Evolutionary conservation across 2,113 vertebrate genomes (phyloP), one percentile per base, ranked within the genome.

Genomic region (Leptobrachium leishanense): DNA sequence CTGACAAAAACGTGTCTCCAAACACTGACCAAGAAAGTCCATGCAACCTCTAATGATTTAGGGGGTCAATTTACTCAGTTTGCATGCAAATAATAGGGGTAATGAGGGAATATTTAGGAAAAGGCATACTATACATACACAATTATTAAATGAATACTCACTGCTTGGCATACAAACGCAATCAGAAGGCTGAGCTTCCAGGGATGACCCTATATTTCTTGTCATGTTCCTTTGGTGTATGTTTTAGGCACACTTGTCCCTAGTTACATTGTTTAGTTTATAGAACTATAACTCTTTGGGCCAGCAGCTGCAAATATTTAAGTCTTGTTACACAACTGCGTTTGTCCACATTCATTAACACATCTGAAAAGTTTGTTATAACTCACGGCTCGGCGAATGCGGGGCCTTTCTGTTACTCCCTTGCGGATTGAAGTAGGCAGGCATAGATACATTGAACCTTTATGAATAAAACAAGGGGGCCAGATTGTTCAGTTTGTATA

Each of bases 361-460:
- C 92, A 94, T 91, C 93, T 94, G 92, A 94, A 94, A 94, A 94
- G 92, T 93, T 91, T 90, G 92, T 85, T 86, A 90, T 94, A 93
- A 94, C 93, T 94, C 92, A 94, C 92, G 92, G 93, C 93, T 94
- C 89, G 93, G 93, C 91, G 93, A 94, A 91, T 93, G 92, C 92
- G 90, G 92, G 92, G 92, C 92, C 92, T 94, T 94, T 94, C 93
- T 93, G 92, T 93, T 88, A 93, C 91, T 93, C 92, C 93, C 93
- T 94, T 94, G 92, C 91, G 92, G 93, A 93, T 80, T 94, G 92
- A 93, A 92, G 93, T 94, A 92, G 93, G 90, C 93, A 94, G 93
- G 93, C 93, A 94, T 91, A 94, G 91, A 94, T 92, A 94, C 91
- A 94, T 92, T 94, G 93, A 94, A 94, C 93, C 93, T 94, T 94